Evolutionary conservation across 2,888 invertebrate species (phyloP), one percentile per base, ranked within the genome.

Genomic region (Brachylomia viminalis): DNA sequence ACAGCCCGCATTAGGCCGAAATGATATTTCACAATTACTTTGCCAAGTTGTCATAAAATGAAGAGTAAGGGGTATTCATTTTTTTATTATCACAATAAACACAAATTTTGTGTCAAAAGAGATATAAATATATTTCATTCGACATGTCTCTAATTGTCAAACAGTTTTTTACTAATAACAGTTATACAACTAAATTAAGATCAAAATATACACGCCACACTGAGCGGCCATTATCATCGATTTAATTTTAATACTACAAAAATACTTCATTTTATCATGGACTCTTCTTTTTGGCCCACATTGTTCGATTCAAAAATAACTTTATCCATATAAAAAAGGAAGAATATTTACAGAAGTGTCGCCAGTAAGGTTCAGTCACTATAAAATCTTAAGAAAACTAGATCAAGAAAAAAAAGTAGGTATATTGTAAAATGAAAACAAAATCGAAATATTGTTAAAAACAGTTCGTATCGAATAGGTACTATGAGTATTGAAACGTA

Each of bases 211-310:
- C 80, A 85, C 38, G 75, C 77, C 85, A 73, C 81, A 54, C 30
- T 17, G 23, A 33, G 80, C 70, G 76, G 66, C 30, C 27, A 72
- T 75, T 76, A 71, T 76, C 68, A 69, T 84, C 64, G 54, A 82
- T 83, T 79, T 86, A 79, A 77, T 71, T 77, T 80, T 83, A 86
- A 81, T 79, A 85, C 89, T 89, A 89, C 87, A 89, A 89, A 89
- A 89, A 88, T 90, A 89, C 84, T 84, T 81, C 62, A 76, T 77
- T 82, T 84, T 84, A 76, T 88, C 49, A 87, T 84, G 83, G 82
- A 87, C 88, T 80, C 83, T 75, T 81, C 56, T 69, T 79, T 86
- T 89, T 90, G 89, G 89, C 90, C 89, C 89, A 84, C 90, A 80
- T 85, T 88, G 89, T 88, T 89, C 72, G 72, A 67, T 84, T 79